These are phyloP conservation scores for Macaria notata DNA, from an alignment of 2,888 invertebrate species.

Conservation along the genomic window DNA sequence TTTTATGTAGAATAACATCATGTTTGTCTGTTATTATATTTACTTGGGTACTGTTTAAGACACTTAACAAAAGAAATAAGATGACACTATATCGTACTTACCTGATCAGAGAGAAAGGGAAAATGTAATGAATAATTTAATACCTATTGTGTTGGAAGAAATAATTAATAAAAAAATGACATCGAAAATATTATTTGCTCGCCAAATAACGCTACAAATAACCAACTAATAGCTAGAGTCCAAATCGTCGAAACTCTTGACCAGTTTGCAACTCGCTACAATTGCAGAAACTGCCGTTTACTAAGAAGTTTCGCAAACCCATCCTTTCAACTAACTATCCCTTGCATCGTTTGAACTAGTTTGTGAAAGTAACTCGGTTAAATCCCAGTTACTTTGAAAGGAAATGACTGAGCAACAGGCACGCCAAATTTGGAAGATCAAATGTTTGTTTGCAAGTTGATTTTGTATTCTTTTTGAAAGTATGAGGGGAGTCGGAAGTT, in stretches of 20 bases:
- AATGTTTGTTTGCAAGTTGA: constrained; percentile 3
- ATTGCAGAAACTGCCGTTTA: constrained; percentile 15
- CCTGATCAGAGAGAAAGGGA: too few relatives aligned
- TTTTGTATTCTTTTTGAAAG: constrained; percentile 1
- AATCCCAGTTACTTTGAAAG: constrained; percentile 14
- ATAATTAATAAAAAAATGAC: too few relatives aligned
- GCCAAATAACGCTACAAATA: too few relatives aligned
- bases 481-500: neutral
- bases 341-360: constrained; percentile 21
- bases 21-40: too few relatives aligned
- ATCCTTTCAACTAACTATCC: constrained; percentile 5
- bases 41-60: too few relatives aligned
- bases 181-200: too few relatives aligned
- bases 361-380: constrained; percentile 17
- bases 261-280: constrained; percentile 6
- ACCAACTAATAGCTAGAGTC: neutral
- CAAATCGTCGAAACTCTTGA: constrained; percentile 13
- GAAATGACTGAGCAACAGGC: constrained; percentile 21
- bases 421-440: neutral
- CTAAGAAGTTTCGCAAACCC: constrained; percentile 14
- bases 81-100: too few relatives aligned
- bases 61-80: too few relatives aligned
- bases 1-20: too few relatives aligned
- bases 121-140: too few relatives aligned
- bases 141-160: too few relatives aligned